Conservation (phyloP, 2,888 invertebrate genomes). For the Cotesia congregata region DNA sequence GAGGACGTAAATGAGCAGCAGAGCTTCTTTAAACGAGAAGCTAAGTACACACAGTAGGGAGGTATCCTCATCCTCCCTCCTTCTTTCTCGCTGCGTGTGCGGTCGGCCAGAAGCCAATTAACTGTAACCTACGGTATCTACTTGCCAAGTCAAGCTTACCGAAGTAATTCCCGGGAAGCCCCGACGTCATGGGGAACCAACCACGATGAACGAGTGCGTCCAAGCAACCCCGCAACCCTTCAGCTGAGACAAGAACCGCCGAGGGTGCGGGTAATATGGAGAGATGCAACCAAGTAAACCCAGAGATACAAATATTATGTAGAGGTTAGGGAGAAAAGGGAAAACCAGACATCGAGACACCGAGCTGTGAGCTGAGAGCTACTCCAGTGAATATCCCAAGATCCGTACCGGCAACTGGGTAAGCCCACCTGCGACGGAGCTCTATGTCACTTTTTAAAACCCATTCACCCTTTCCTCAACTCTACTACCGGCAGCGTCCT, state of each 20-base stretch:
- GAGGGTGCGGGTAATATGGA: background rate
- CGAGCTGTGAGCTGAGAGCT: background rate
- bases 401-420: constrained; percentile 27
- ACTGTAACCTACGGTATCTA: constrained; percentile 62
- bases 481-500: background rate
- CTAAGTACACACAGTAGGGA: constrained; percentile 1
- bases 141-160: constrained; percentile 60
- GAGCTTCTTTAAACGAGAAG: background rate
- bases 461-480: constrained; percentile 3
- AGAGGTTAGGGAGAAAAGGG: background rate
- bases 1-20: background rate
- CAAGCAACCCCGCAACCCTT: background rate
- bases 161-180: constrained; percentile 59
- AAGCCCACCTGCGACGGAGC: constrained; percentile 36
- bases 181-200: constrained; percentile 45
- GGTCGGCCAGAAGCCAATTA: constrained; percentile 59
- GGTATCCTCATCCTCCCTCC: background rate
- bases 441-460: constrained; percentile 37
- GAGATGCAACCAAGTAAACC: background rate
- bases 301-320: no score
- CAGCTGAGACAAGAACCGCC: background rate
- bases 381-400: constrained; percentile 29
- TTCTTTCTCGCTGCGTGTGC: background rate
- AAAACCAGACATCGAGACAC: constrained; percentile 3
- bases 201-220: background rate